Conservation (phyloP, 1,140 invertebrate genomes). For the Drosophila arawakana region DNA sequence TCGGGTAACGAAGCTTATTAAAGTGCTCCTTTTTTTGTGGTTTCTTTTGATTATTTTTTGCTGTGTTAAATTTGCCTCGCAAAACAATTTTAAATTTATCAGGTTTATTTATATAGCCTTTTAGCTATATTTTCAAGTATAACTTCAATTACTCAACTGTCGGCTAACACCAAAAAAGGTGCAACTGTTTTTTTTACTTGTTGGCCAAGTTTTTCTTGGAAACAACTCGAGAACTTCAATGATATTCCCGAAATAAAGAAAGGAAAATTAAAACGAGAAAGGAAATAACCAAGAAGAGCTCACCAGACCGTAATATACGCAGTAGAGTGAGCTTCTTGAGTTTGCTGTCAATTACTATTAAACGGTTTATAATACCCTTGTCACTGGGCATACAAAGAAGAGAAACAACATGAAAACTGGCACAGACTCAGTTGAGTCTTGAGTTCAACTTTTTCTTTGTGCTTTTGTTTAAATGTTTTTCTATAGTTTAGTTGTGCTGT, state of each 20-base stretch:
- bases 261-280: background rate
- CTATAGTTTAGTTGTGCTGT: slow-evolving; percentile 21
- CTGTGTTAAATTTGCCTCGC: too few species aligned
- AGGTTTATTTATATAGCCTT: background rate
- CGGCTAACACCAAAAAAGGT: background rate
- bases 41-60: background rate
- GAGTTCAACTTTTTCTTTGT: slow-evolving; percentile 32
- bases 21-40: background rate
- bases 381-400: background rate
- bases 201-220: background rate
- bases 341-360: too few species aligned
- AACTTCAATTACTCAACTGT: background rate
- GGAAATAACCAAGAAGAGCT: too few species aligned
- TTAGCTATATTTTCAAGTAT: background rate
- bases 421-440: slow-evolving; percentile 15
- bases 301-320: too few species aligned
- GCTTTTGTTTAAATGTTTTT: slow-evolving; percentile 36
- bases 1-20: slow-evolving; percentile 25
- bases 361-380: too few species aligned
- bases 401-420: slow-evolving; percentile 31
- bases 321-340: too few species aligned
- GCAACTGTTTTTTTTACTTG: background rate
- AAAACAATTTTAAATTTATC: too few species aligned
- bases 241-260: background rate
- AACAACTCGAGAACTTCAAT: background rate